phyloP scores from a whole-genome alignment of 2,888 invertebrate genomes.

The Scaptodrosophila latifasciaeformis region DNA sequence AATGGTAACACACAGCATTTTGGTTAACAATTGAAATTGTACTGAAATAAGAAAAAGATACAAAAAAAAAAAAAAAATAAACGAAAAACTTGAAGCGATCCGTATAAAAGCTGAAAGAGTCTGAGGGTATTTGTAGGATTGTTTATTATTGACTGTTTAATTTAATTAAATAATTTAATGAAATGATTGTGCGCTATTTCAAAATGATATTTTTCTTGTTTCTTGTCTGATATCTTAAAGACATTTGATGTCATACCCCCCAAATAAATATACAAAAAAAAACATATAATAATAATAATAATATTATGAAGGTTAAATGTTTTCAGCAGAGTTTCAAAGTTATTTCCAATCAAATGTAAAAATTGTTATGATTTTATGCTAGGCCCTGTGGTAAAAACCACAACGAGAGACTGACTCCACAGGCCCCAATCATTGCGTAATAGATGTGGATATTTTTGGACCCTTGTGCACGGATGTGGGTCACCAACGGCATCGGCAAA shows the following conservation, averaged over 20 bases:
- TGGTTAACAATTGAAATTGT: conserved; percentile 5
- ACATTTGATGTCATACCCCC: conserved; percentile 2
- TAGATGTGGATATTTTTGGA: conserved; percentile 10
- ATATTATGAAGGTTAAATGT: neutral
- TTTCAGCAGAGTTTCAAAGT: no score
- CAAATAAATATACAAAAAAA: conserved; percentile 6
- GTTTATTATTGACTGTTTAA: conserved; percentile 39
- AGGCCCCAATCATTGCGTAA: conserved; percentile 2
- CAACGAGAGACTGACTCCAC: no score
- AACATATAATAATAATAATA: no score
- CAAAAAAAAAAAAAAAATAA: no score
- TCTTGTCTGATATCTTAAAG: neutral
- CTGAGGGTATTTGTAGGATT: neutral
- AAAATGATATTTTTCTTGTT: conserved; percentile 22
- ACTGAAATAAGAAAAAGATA: neutral
- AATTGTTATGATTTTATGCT: no score
- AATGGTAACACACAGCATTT: conserved; percentile 26
- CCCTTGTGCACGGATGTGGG: conserved; percentile 41
- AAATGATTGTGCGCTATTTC: conserved; percentile 66
- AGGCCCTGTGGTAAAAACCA: no score
- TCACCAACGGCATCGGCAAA: no score
- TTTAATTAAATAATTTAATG: conserved; percentile 68
- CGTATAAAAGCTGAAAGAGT: no score
- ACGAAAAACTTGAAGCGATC: no score
- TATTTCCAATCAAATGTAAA: no score